A percentile compares a stretch with the other conserved stretches of the same genome.
These are phyloP conservation scores for Eulemur coronatus DNA, from an alignment of 2,797 vertebrate species.

Conservation along the genomic window DNA sequence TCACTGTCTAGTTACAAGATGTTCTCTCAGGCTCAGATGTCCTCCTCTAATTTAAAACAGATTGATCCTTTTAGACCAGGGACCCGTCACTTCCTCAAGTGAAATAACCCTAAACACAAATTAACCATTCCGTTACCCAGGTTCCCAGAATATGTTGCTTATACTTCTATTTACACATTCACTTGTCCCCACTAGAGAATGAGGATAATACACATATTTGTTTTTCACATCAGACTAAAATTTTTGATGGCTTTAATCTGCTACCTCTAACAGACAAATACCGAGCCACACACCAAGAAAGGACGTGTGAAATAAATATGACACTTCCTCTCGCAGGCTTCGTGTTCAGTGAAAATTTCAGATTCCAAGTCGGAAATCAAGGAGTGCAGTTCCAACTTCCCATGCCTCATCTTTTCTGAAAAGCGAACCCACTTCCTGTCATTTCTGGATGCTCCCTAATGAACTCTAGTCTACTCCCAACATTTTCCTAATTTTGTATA, in stretches of 20 bases:
- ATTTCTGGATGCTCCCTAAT: neutral
- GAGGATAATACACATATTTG: neutral
- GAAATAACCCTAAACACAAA: constrained; percentile 11
- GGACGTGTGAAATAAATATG: neutral
- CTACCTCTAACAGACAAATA: neutral
- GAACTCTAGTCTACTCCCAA: neutral
- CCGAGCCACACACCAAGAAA: neutral
- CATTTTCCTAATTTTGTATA: neutral
- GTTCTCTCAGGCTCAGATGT: neutral
- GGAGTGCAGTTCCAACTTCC: neutral
- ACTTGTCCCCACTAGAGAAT: neutral
- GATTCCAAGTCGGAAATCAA: neutral
- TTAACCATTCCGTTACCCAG: neutral
- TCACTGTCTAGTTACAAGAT: neutral
- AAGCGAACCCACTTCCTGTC: neutral
- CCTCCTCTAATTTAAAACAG: constrained; percentile 31
- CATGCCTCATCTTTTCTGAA: neutral
- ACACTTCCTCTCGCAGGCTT: neutral
- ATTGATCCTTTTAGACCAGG: neutral
- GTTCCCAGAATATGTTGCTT: neutral
- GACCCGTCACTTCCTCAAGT: neutral
- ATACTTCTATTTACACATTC: neutral
- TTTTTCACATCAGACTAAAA: neutral
- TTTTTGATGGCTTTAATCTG: neutral
- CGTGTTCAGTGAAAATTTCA: neutral